Percentiles rank a stretch among this genome's conserved stretches.
These are phyloP conservation scores for Fringilla coelebs DNA, from an alignment of 2,797 vertebrate genomes.

Conservation along the genomic window DNA sequence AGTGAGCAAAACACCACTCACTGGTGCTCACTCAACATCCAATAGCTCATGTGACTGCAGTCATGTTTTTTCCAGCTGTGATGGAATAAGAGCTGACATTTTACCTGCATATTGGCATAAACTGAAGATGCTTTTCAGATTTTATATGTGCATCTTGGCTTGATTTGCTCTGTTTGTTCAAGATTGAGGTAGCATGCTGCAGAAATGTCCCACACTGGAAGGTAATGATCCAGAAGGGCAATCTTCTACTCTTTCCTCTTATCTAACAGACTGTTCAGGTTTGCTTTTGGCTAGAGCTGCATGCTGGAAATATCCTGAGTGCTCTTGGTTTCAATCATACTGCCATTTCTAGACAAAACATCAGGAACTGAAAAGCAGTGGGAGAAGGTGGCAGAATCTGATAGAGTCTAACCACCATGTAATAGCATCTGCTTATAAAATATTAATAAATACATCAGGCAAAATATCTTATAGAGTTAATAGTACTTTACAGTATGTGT, in stretches of 20 bases:
- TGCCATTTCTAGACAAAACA: background rate
- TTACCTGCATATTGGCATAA: background rate
- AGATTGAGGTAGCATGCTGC: background rate
- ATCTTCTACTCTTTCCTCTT: background rate
- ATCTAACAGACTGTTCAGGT: background rate
- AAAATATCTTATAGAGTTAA: background rate
- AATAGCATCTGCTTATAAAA: background rate
- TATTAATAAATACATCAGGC: background rate
- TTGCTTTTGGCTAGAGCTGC: background rate
- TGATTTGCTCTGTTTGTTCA: constrained; percentile 11
- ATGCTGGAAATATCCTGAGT: background rate
- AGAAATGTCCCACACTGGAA: background rate
- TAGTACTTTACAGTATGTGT: background rate
- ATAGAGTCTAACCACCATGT: background rate
- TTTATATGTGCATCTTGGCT: constrained; percentile 4
- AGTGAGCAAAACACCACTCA: background rate
- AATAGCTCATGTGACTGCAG: background rate
- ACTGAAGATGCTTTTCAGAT: constrained; percentile 11
- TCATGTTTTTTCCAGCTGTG: background rate
- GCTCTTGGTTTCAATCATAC: background rate
- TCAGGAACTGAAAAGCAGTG: background rate
- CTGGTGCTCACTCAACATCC: background rate
- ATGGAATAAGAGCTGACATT: constrained; percentile 43
- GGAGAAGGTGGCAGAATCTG: background rate
- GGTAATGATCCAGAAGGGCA: constrained; percentile 23